A percentile compares a stretch with the other conserved stretches of the same genome.
These are phyloP conservation scores for Mesorhabditis sp. DNA, from an alignment of 2,888 invertebrate genomes.

Conservation along the genomic window DNA sequence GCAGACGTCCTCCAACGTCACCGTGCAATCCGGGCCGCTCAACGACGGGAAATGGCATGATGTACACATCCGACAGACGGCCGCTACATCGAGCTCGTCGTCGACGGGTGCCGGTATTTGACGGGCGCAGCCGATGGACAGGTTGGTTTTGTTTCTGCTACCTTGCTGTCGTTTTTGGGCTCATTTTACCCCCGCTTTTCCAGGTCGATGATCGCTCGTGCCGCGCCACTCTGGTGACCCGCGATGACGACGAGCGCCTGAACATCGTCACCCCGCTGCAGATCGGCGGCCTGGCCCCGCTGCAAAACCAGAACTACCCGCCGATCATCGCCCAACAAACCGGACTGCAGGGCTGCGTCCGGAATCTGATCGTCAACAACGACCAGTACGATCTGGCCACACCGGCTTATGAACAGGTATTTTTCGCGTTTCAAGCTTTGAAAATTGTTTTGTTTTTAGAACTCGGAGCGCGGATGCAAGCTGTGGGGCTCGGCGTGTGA, in stretches of 20 bases:
- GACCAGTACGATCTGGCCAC: constrained; percentile 85
- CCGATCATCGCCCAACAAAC: constrained; percentile 18
- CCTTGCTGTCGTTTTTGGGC: no score
- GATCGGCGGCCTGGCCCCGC: constrained; percentile 38
- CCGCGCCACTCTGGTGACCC: constrained; percentile 32
- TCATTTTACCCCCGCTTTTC: no score
- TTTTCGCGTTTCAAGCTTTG: background rate
- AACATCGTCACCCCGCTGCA: constrained; percentile 55
- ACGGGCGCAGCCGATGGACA: constrained; percentile 21
- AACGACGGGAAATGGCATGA: constrained; percentile 96
- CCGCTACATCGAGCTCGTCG: constrained; percentile 56
- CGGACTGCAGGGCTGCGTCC: constrained; percentile 91
- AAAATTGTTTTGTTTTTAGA: constrained; percentile 9
- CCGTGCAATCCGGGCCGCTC: constrained; percentile 59
- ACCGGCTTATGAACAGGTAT: constrained; percentile 68
- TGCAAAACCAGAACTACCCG: constrained; percentile 30
- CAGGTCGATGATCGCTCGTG: constrained; percentile 24
- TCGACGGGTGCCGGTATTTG: constrained; percentile 47
- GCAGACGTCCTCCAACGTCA: constrained; percentile 25
- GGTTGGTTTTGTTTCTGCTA: background rate
- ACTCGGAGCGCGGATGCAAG: constrained; percentile 71
- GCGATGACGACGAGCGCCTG: constrained; percentile 55
- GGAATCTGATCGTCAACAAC: constrained; percentile 91
- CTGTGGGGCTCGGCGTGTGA: constrained; percentile 88
- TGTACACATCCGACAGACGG: constrained; percentile 90